phyloP scores from a whole-genome alignment of 2,888 invertebrate genomes.

The Bugulina stolonifera region DNA sequence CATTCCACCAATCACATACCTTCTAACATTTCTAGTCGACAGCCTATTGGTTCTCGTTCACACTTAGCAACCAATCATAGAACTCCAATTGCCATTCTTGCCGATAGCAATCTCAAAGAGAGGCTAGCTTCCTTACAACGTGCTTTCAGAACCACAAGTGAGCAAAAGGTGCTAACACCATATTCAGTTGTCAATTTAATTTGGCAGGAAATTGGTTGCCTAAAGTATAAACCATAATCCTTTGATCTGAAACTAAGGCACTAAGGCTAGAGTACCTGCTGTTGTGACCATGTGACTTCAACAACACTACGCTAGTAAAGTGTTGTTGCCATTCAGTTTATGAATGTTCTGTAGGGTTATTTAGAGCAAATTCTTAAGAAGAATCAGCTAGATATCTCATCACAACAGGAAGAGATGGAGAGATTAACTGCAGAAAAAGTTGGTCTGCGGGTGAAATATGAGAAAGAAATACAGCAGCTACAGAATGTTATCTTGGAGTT shows the following conservation, averaged over 20 bases:
- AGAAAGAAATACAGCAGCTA: neutral
- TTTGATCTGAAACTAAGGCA: too few species aligned
- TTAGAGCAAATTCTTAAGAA: constrained; percentile 18
- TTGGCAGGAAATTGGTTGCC: too few species aligned
- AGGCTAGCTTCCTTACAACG: constrained; percentile 6
- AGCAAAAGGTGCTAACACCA: constrained; percentile 15
- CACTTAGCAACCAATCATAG: neutral
- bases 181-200: too few species aligned
- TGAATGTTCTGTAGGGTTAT: too few species aligned
- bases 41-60: neutral
- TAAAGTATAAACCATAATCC: too few species aligned
- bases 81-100: neutral
- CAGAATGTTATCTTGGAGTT: constrained; percentile 3
- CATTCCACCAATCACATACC: neutral
- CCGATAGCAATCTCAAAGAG: constrained; percentile 14
- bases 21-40: neutral
- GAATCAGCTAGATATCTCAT: neutral
- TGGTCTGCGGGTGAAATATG: neutral
- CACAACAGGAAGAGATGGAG: neutral
- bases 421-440: neutral
- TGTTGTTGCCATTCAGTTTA: too few species aligned
- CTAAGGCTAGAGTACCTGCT: too few species aligned
- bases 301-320: too few species aligned
- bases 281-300: too few species aligned
- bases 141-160: constrained; percentile 8